Base-by-base conservation (phyloP, 2,888 invertebrate genomes). In the Electrophaes corylata region DNA sequence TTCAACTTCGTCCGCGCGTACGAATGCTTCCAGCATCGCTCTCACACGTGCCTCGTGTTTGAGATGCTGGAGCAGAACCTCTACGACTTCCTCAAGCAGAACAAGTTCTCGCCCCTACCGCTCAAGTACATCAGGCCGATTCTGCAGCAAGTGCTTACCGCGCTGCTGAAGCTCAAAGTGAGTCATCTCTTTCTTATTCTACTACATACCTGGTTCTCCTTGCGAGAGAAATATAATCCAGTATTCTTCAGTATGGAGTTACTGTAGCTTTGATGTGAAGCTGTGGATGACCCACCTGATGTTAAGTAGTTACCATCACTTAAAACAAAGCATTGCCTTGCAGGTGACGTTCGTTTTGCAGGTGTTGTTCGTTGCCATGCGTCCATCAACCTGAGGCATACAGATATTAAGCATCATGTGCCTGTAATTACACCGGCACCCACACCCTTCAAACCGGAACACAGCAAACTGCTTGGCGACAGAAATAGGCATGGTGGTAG, bases 31-130 rank as follows among this genome's bases (percentile, higher is more conserved):
- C 98, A 98, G 93, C 99, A 99, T 92, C 98, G 99, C 89, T 98
- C 98, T 86, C 99, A 99, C 93, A 99, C 99, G 54, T 99, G 99
- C 91, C 94, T 99, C 91, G 99, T 99, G 82, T 99, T 99, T 88
- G 99, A 99, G 93, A 99, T 99, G 99, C 95, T 99, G 76, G 99
- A 99, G 84, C 99, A 99, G 93, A 99, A 99, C 92, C 94, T 99
- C 70, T 99, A 99, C 91, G 99, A 99, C 93, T 99, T 99, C 91
- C 95, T 99, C 71, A 99, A 99, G 88, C 98, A 99, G 92, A 99
- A 99, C 93, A 99, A 99, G 93, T 99, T 99, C 92, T 98, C 98
- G 81, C 99, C 99, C 66, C 93, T 99, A 79, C 99, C 99, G 54
- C 94, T 99, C 70, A 99, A 98, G 87, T 99, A 97, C 88, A 99